Percentiles rank a stretch among this genome's conserved stretches.
Evolutionary conservation across 2,888 invertebrate genomes (phyloP).

Genomic region (Spilarctia lutea): DNA sequence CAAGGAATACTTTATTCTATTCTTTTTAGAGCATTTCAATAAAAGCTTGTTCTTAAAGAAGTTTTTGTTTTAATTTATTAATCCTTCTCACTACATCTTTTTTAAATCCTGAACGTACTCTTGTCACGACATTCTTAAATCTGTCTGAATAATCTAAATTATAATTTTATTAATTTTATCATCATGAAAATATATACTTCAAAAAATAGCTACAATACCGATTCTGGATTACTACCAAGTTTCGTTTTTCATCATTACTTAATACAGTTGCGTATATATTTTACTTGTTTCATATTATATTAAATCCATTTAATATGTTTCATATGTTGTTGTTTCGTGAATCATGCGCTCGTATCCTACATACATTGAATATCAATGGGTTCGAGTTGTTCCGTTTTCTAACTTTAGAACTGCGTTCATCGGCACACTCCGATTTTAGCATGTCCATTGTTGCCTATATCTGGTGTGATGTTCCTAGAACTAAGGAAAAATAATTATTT

Average conservation of each 20-base stretch:
- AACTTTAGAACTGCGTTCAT: slow-evolving; percentile 28
- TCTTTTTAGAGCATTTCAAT: too few species aligned
- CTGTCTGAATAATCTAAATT: too few species aligned
- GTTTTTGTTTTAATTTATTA: too few species aligned
- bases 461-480: slow-evolving; percentile 12
- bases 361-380: slow-evolving; percentile 41
- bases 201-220: background rate
- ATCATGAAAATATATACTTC: too few species aligned
- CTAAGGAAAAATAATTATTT: background rate
- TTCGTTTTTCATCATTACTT: background rate
- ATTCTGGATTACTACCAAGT: background rate
- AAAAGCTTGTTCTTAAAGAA: too few species aligned
- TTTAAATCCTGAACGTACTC: too few species aligned
- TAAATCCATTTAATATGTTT: background rate
- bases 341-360: slow-evolving; percentile 34
- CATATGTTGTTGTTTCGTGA: slow-evolving; percentile 34
- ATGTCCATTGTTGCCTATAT: slow-evolving; percentile 26
- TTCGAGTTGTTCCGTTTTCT: slow-evolving; percentile 35
- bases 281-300: background rate
- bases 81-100: too few species aligned
- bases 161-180: too few species aligned
- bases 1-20: too few species aligned
- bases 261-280: background rate
- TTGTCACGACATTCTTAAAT: too few species aligned
- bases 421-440: slow-evolving; percentile 27